Evolutionary conservation across 35 echinoderm and acorn worm genomes (phyloP), one percentile per base, ranked within the genome.

Genomic region (Apostichopus californicus): DNA sequence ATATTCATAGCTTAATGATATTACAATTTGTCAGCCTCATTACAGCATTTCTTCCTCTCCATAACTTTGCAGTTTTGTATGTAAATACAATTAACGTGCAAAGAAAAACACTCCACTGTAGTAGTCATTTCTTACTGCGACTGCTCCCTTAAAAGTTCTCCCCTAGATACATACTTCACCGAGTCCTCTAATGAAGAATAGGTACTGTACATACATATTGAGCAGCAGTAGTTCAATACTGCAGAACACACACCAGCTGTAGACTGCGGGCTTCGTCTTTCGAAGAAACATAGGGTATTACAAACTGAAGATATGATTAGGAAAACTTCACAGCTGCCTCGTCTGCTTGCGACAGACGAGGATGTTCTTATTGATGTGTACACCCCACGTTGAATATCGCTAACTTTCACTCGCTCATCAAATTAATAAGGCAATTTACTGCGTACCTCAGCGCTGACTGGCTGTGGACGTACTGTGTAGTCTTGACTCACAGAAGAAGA

Each of bases 311-410:
- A 75, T 18, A 75, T 75, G 71, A 75, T 75, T 75, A 75, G 71
- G 71, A 20, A 75, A 75, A 75, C 12, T 75, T 75, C 71, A 75
- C 71, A 75, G 71, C 71, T 75, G 71, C 71, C 71, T n/a, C n/a
- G 71, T 75, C 71, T 75, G 71, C 71, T 22, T 1, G 71, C 71
- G 71, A 75, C 71, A 75, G 71, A 75, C 71, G 17, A 75, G 13
- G 71, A 75, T 75, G 71, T 75, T 75, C 71, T 75, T 75, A 75
- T 18, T 75, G 71, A 75, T 75, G 71, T 75, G 71, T 75, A 75
- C 71, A 75, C 71, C 71, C 71, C 71, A 75, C 14, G 71, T 75
- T 75, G 71, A 75, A 75, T 75, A 75, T 75, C n/a, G 71, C 71
- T 18, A 75, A 75, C 17, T 75, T 46, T 18, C 17, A 75, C 14